Evolutionary conservation across 2,113 vertebrate genomes (phyloP).

Genomic region (Scophthalmus maximus): DNA sequence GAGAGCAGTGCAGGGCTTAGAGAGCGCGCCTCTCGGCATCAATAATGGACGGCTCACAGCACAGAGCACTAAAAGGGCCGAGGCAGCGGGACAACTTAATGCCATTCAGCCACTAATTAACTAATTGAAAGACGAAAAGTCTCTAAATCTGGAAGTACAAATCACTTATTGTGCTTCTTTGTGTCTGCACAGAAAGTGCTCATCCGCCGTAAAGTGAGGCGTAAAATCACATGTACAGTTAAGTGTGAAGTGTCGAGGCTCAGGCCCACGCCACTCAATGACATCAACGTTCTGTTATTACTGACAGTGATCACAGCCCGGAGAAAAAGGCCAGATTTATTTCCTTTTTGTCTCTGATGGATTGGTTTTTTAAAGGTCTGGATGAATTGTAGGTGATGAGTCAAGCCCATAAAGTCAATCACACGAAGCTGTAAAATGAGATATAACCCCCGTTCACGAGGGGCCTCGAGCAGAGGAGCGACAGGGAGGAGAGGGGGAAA

Average conservation of each 20-base stretch:
- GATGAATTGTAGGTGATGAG: conserved; percentile 23
- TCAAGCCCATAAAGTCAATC: conserved; percentile 60
- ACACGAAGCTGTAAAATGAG: conserved; percentile 66
- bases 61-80: conserved; percentile 31
- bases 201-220: conserved; percentile 58
- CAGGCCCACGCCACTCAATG: conserved; percentile 49
- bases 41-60: conserved; percentile 67
- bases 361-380: background rate
- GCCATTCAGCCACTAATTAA: conserved; percentile 74
- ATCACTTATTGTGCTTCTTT: conserved; percentile 52
- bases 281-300: conserved; percentile 55
- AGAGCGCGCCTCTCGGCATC: conserved; percentile 59
- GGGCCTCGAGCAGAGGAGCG: conserved; percentile 12
- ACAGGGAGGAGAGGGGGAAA: conserved; percentile 43
- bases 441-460: conserved; percentile 50
- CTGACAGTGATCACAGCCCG: conserved; percentile 33
- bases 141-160: conserved; percentile 62
- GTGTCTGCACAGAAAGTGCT: conserved; percentile 44
- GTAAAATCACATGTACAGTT: conserved; percentile 66
- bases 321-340: conserved; percentile 63
- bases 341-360: conserved; percentile 1
- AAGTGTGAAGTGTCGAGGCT: conserved; percentile 58
- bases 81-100: conserved; percentile 68
- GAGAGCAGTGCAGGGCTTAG: conserved; percentile 48
- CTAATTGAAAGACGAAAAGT: conserved; percentile 69